Conservation (phyloP, 2,888 invertebrate genomes). For the Drosophila koepferae region DNA sequence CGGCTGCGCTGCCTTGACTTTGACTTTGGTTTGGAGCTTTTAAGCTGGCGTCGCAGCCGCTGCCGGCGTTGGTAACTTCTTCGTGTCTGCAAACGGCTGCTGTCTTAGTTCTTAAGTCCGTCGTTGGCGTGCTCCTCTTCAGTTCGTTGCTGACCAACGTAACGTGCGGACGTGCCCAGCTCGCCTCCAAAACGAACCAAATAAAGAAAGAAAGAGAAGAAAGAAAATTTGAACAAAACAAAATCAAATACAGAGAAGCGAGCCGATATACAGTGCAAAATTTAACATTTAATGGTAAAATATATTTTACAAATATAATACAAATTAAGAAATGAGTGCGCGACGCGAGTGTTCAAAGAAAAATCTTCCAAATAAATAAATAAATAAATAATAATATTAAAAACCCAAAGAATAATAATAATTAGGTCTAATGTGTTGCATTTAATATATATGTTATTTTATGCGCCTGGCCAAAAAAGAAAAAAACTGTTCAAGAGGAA, state of each 20-base stretch:
- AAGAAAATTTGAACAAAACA: conserved; percentile 10
- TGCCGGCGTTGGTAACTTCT: conserved; percentile 69
- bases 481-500: conserved; percentile 47
- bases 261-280: conserved; percentile 12
- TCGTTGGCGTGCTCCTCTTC: conserved; percentile 85
- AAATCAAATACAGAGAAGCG: conserved; percentile 7
- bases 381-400: conserved; percentile 21
- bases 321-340: conserved; percentile 45
- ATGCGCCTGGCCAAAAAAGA: conserved; percentile 30
- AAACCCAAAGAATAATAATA: conserved; percentile 28
- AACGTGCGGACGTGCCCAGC: conserved; percentile 84
- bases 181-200: conserved; percentile 43
- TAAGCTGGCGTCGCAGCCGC: conserved; percentile 54
- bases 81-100: conserved; percentile 70
- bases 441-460: conserved; percentile 4
- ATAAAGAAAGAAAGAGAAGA: not conserved
- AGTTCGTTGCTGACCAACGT: conserved; percentile 85
- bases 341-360: conserved; percentile 58
- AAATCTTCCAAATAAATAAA: conserved; percentile 28
- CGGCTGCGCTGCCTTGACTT: conserved; percentile 69
- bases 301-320: conserved; percentile 6
- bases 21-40: conserved; percentile 72
- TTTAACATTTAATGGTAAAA: conserved; percentile 14
- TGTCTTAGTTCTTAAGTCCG: conserved; percentile 85
- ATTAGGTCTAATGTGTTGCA: conserved; percentile 45